Evolutionary conservation across 2,888 invertebrate species (phyloP), one percentile per base, ranked within the genome.

Genomic region (Athetis lepigone): DNA sequence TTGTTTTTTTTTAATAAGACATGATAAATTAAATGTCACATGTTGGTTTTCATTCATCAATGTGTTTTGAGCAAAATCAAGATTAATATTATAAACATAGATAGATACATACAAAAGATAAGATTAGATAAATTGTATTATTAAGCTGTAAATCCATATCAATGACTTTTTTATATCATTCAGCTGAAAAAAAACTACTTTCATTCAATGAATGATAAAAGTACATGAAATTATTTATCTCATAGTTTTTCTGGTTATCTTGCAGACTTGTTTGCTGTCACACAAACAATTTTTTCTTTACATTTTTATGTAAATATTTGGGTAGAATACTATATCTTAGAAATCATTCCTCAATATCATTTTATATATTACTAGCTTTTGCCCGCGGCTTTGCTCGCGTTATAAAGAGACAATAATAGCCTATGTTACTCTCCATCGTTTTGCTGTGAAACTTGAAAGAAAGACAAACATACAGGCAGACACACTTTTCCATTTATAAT

Each of bases 111-210:
- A 36, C 6, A 21, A 39, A 43, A 8, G 27, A 56, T 43, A 27
- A 65, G 66, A 65, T 40, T 36, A 27, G 33, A 54, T 45, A 37
- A 45, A 37, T 36, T 16, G 18, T 54, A n/a, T 55, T 11, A 43
- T 29, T 18, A 8, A 43, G 8, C 8, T 55, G 27, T 42, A 27
- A 42, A 18, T 18, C 33, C 4, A 6, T 56, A 62, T 43, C 18
- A 21, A 33, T 13, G 4, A 0, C 1, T 21, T 36, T 23, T 5
- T 42, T 21, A n/a, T 36, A 27, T 36, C n/a, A 66, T 55, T 54
- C 7, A 33, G n/a, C n/a, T n/a, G n/a, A n/a, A n/a, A n/a, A 33
- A 33, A 3, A 11, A 8, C 13, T 2, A 33, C 33, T 33, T 33
- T 33, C 33, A 13, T 33, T 57, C 3, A 23, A 37, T 3, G 3